A percentile compares a stretch with the other conserved stretches of the same genome.
Evolutionary conservation across 1,140 invertebrate species (phyloP).

Genomic region (Pissodes strobi): DNA sequence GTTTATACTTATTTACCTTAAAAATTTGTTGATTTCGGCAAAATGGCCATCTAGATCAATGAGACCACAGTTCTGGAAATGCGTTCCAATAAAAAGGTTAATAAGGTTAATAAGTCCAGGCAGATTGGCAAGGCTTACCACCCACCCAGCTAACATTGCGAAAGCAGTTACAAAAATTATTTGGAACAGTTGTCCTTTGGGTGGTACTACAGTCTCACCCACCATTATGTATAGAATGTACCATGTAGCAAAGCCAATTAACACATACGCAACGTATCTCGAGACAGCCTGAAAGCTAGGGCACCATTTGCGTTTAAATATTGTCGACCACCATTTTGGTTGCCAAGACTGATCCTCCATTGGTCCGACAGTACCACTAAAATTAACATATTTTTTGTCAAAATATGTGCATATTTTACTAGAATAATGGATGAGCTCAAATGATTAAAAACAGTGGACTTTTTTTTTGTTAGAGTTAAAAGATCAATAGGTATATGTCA

Average conservation of each 20-base stretch:
- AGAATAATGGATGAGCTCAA: no score
- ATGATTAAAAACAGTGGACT: no score
- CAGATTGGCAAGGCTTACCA: conserved; percentile 9
- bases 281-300: neutral
- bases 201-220: conserved; percentile 3
- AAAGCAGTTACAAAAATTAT: conserved; percentile 1
- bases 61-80: conserved; percentile 9
- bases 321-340: conserved; percentile 3
- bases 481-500: no score
- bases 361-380: no score
- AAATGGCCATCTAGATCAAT: conserved; percentile 11
- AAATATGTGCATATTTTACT: no score
- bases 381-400: no score
- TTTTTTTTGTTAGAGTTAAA: no score
- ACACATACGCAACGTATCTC: neutral
- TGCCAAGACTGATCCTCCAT: conserved; percentile 3
- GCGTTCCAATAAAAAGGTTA: conserved; percentile 4
- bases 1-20: conserved; percentile 23
- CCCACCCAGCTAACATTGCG: conserved; percentile 4
- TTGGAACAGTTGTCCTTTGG: conserved; percentile 6
- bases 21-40: conserved; percentile 13
- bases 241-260: conserved; percentile 10
- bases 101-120: conserved; percentile 4
- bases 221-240: conserved; percentile 10
- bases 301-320: neutral